Base-by-base conservation (phyloP, 2,797 vertebrate species). In the Pristis pectinata region DNA sequence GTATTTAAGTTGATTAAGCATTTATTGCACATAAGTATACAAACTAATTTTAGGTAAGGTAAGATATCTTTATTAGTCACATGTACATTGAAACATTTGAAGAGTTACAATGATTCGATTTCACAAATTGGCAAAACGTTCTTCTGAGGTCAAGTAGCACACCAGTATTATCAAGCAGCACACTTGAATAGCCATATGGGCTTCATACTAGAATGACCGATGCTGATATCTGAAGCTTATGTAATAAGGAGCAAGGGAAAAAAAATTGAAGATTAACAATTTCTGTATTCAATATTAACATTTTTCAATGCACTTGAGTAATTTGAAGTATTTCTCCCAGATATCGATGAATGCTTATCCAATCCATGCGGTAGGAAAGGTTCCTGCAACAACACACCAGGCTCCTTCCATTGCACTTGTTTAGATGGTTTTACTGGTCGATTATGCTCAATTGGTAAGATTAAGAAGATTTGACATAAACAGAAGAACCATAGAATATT, bases 281-380 rank as follows among this genome's bases (percentile, higher is more conserved):
- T 22, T 37, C 30, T 93, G 44, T 44, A 17, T 1, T 27, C 15
- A 89, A 93, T 27, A 7, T 22, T 67, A 22, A 22, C 13, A 44
- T 93, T 70, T 93, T 59, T 67, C 64, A 59, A 27, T 49, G 41
- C 44, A 83, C 27, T 83, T 41, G 83, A 49, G 44, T 44, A 93
- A 70, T 24, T 72, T 41, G 91, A 8, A 7, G 2, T 72, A 49
- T 89, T 30, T 6, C 91, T 67, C 9, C 91, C 64, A 93, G 91
- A 93, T 93, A 72, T 72, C 64, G 30, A 93, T 70, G 91, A 93
- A 64, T 93, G 91, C 64, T 30, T 6, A 49, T 93, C 91, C 24
- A 93, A 44, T 72, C 91, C 91, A 70, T 93, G 91, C 91, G 93
- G 44, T 19, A 11, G 91, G 37, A 93, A 30, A 72, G 91, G 91